Percentiles rank a stretch among this genome's conserved stretches.
Evolutionary conservation across 2,113 vertebrate species (phyloP).

Genomic region (Cacatua alba): DNA sequence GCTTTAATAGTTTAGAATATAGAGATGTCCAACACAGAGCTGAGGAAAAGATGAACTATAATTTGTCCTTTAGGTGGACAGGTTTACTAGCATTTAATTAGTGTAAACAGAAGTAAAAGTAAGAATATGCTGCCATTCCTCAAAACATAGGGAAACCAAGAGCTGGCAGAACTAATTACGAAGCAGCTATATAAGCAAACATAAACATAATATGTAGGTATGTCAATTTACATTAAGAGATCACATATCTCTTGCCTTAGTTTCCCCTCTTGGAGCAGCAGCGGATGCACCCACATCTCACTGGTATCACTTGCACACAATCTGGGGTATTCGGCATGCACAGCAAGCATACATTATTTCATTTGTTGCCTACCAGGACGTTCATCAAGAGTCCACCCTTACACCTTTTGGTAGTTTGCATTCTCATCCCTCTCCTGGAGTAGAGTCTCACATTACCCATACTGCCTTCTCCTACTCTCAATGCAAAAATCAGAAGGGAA

Average conservation of each 20-base stretch:
- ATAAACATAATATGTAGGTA: not conserved
- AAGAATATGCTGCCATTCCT: not conserved
- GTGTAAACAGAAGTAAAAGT: not conserved
- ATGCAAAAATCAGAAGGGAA: not conserved
- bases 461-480: not conserved
- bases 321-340: not conserved
- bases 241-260: not conserved
- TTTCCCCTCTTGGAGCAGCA: not conserved
- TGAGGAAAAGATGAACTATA: not conserved
- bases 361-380: not conserved
- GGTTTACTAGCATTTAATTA: conserved; percentile 14
- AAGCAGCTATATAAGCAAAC: not conserved
- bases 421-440: not conserved
- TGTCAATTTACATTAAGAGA: not conserved
- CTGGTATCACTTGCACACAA: not conserved
- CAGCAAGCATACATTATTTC: not conserved
- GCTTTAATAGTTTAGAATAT: not conserved
- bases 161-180: not conserved
- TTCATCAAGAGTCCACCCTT: not conserved
- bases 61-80: conserved; percentile 7
- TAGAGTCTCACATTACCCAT: not conserved
- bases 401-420: not conserved
- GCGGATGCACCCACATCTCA: not conserved
- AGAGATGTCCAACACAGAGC: not conserved
- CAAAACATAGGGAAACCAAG: not conserved